Evolutionary conservation across 1,140 invertebrate species (phyloP).

Genomic region (Melipona quadrifasciata): DNA sequence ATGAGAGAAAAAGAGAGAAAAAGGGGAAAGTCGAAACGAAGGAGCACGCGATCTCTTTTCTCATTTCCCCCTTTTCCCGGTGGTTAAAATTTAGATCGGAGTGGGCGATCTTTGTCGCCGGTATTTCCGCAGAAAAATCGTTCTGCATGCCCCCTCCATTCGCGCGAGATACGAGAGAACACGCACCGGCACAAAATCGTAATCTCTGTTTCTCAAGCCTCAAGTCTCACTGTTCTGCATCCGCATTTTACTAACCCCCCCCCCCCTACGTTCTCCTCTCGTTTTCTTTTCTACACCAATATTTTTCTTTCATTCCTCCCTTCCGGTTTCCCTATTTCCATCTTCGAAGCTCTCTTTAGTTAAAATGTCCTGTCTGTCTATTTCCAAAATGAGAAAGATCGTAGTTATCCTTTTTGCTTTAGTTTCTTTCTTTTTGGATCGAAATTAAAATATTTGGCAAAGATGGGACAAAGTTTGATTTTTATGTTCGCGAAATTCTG

Average conservation of each 20-base stretch:
- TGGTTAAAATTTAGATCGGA: slow-evolving; percentile 2
- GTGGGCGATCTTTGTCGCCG: not conserved
- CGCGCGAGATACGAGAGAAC: slow-evolving; percentile 25
- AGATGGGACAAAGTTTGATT: not conserved
- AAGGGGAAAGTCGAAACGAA: not conserved
- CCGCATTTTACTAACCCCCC: slow-evolving; percentile 34
- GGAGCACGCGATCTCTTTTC: not conserved
- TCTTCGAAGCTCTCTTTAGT: not conserved
- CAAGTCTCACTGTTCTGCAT: slow-evolving; percentile 51
- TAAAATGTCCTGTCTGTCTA: not conserved
- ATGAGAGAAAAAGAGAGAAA: not conserved
- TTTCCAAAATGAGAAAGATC: not conserved
- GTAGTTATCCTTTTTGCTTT: not conserved
- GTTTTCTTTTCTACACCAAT: not conserved
- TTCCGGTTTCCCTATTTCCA: not conserved
- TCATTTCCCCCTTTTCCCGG: not conserved
- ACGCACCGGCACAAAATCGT: slow-evolving; percentile 33
- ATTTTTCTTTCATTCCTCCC: not conserved
- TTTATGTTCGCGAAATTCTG: no score
- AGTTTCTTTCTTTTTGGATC: not conserved
- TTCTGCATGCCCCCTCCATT: slow-evolving; percentile 47
- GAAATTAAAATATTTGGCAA: not conserved
- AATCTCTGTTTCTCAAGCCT: slow-evolving; percentile 29
- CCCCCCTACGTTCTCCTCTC: not conserved
- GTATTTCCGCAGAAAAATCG: slow-evolving; percentile 38